phyloP scores from a whole-genome alignment of 2,888 invertebrate species.

The Leucoma salicis region DNA sequence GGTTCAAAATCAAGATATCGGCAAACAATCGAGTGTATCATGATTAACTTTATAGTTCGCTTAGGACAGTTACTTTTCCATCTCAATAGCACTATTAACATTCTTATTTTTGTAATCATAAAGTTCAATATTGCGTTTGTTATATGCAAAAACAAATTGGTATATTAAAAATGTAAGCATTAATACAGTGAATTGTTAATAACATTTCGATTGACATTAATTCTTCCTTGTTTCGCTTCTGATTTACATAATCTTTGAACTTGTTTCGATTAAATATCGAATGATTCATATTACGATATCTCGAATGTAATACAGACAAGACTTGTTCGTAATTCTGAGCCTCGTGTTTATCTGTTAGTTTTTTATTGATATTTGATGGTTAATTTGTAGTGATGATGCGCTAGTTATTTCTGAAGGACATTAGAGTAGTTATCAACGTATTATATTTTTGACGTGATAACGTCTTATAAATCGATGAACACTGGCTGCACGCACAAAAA shows the following conservation, averaged over 20 bases:
- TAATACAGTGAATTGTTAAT: constrained; percentile 48
- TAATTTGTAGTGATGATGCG: not conserved
- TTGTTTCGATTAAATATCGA: constrained; percentile 34
- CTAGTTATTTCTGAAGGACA: not conserved
- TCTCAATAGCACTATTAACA: not conserved
- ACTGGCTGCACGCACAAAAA: too few species aligned
- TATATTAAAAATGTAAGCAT: constrained; percentile 41
- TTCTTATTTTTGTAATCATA: constrained; percentile 9
- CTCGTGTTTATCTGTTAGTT: not conserved
- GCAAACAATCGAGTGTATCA: constrained; percentile 55
- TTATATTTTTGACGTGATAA: too few species aligned
- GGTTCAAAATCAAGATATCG: constrained; percentile 45
- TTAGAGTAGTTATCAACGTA: too few species aligned
- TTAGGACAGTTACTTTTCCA: constrained; percentile 17
- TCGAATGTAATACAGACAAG: constrained; percentile 15
- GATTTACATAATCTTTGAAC: constrained; percentile 62
- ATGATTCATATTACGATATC: constrained; percentile 28
- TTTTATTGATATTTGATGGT: not conserved
- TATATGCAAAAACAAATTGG: constrained; percentile 18
- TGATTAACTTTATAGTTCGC: constrained; percentile 48
- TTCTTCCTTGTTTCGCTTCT: constrained; percentile 56
- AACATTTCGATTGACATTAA: constrained; percentile 60
- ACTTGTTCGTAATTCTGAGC: constrained; percentile 10
- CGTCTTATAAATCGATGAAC: too few species aligned
- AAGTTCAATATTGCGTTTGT: constrained; percentile 13